A percentile compares a stretch with the other conserved stretches of the same genome.
These are phyloP conservation scores for Cossypha niveicapilla DNA, from an alignment of 2,797 vertebrate species.

Conservation along the genomic window DNA sequence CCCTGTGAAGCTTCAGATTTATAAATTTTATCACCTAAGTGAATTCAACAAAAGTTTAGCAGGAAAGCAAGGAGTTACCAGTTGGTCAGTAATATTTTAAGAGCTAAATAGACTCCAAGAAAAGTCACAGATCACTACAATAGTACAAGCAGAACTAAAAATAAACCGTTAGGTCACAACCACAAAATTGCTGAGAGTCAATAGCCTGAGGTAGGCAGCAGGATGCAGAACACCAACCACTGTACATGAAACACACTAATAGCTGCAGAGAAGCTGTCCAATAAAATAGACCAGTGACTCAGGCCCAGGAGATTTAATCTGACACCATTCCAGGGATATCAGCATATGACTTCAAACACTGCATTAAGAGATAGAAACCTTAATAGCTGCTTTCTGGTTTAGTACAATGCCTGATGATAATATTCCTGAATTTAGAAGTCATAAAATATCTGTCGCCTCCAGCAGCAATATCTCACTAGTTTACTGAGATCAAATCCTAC, in stretches of 20 bases:
- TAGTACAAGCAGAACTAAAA: background rate
- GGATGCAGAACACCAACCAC: background rate
- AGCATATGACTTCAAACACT: conserved; percentile 49
- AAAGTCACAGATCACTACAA: background rate
- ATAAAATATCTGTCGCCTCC: background rate
- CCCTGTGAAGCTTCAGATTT: background rate
- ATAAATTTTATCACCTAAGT: background rate
- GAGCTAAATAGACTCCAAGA: background rate
- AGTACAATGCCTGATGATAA: conserved; percentile 27
- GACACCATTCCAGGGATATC: conserved; percentile 64
- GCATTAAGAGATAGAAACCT: conserved; percentile 37
- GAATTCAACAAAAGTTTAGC: background rate
- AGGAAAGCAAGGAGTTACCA: background rate
- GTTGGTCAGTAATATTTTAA: background rate
- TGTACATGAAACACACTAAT: background rate
- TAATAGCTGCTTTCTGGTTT: conserved; percentile 40
- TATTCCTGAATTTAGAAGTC: conserved; percentile 34
- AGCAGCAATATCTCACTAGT: conserved; percentile 22
- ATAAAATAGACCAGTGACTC: conserved; percentile 28
- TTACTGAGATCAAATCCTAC: conserved; percentile 21
- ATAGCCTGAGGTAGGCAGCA: background rate
- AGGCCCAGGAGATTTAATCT: conserved; percentile 32
- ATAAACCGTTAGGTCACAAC: background rate
- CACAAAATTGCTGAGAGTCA: background rate
- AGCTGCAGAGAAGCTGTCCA: conserved; percentile 39